phyloP scores from a whole-genome alignment of 2,888 invertebrate genomes.

The Diogma glabrata region DNA sequence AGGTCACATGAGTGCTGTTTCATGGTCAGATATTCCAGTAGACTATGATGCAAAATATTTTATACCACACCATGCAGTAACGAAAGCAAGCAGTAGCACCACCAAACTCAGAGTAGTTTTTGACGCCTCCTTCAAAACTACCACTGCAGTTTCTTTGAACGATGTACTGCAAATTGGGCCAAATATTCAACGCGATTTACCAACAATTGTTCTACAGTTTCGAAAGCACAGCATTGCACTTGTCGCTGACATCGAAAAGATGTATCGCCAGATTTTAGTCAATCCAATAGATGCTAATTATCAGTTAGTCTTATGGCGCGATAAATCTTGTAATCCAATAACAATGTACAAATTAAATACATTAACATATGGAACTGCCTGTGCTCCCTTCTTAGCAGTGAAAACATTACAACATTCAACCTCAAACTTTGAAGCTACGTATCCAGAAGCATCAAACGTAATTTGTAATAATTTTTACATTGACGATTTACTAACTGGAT shows the following conservation, averaged over 20 bases:
- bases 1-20: background rate
- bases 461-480: background rate
- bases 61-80: constrained; percentile 7
- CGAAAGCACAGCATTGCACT: background rate
- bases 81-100: background rate
- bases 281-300: background rate
- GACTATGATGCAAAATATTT: background rate
- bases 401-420: constrained; percentile 11
- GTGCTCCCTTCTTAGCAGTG: constrained; percentile 9
- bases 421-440: background rate
- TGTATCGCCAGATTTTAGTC: background rate
- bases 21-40: background rate
- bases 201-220: background rate
- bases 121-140: background rate
- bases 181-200: background rate
- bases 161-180: background rate
- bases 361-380: constrained; percentile 12
- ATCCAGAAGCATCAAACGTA: background rate
- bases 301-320: constrained; percentile 7
- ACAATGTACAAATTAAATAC: background rate
- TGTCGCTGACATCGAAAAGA: constrained; percentile 2
- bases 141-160: background rate
- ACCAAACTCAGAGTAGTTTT: constrained; percentile 8
- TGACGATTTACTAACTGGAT: constrained; percentile 6
- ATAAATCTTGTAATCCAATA: background rate